Evolutionary conservation across 2,113 vertebrate genomes (phyloP), one percentile per base, ranked within the genome.

Genomic region (Sphyrna mokarran): DNA sequence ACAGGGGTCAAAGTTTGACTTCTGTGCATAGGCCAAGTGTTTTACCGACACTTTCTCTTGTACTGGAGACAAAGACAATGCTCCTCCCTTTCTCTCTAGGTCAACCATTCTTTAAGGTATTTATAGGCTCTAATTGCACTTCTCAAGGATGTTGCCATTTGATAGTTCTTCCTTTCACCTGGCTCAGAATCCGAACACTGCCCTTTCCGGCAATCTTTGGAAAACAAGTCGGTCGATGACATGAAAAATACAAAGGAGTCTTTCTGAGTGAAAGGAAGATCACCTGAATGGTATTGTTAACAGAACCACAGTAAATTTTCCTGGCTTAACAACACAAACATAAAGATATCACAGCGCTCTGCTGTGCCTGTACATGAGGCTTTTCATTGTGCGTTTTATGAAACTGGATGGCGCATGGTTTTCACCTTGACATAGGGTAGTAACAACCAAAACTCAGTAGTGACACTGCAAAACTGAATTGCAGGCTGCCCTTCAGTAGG

Each of bases 281-380:
- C 61, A 63, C 87, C 87, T 63, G 58, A 91, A 91, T n/a, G 87
- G 29, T 4, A 91, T 91, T 91, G 58, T 63, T 91, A 91, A 91
- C 6, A n/a, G 11, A 91, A 91, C 26, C 86, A 89, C 58, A 91
- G 54, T 90, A 91, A 61, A 37, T 14, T 91, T 63, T 63, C 13
- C 87, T 63, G 58, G 54, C 58, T 63, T 91, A 91, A 63, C 48
- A 63, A 91, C 58, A 91, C 29, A n/a, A 91, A 63, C 29, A 63
- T 18, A 33, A 22, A 7, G 37, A 14, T 13, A 58, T 20, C 6
- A 89, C 54, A 89, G 86, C 61, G 26, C 48, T 18, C 58, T 58
- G 54, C 48, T 18, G 29, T 58, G 54, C 29, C 33, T 63, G 58
- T 63, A 6, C 29, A 63, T 63, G 58, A 63, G 13, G 14, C 33